Conservation (phyloP, 2,888 invertebrate genomes). For the Oxystoma pomonae region DNA sequence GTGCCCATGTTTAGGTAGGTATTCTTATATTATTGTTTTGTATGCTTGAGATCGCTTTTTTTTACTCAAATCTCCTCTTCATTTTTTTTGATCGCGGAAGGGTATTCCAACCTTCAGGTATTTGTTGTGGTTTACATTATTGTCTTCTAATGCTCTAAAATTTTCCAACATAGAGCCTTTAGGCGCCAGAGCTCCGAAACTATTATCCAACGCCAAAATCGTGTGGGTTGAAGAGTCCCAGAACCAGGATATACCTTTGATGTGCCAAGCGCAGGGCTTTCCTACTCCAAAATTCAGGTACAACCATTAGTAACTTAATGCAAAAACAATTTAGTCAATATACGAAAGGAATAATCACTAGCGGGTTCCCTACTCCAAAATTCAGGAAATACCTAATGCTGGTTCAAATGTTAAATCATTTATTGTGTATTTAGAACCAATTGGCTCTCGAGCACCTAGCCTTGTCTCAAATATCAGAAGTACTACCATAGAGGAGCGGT, state of each 20-base stretch:
- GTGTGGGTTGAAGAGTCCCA: constrained; percentile 36
- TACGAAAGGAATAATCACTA: too few species aligned
- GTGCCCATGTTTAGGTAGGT: constrained; percentile 21
- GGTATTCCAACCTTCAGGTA: too few species aligned
- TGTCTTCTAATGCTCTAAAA: too few species aligned
- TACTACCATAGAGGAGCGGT: constrained; percentile 31
- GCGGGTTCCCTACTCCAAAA: background rate
- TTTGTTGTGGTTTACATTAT: too few species aligned
- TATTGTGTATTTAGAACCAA: constrained; percentile 41
- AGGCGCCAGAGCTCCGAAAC: constrained; percentile 41
- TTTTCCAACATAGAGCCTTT: constrained; percentile 46
- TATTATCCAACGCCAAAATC: constrained; percentile 37
- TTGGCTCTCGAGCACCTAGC: constrained; percentile 46
- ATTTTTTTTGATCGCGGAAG: too few species aligned
- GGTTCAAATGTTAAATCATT: background rate
- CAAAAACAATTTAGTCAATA: background rate
- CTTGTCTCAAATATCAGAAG: constrained; percentile 42
- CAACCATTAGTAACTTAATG: constrained; percentile 16
- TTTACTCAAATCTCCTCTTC: too few species aligned
- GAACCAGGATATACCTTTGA: constrained; percentile 35
- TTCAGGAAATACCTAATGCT: background rate
- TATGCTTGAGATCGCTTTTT: too few species aligned
- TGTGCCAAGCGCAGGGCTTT: constrained; percentile 56
- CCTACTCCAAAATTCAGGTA: constrained; percentile 57
- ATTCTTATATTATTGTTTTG: background rate